Evolutionary conservation across 1,140 invertebrate genomes (phyloP).

Genomic region (Anastatus disparis): DNA sequence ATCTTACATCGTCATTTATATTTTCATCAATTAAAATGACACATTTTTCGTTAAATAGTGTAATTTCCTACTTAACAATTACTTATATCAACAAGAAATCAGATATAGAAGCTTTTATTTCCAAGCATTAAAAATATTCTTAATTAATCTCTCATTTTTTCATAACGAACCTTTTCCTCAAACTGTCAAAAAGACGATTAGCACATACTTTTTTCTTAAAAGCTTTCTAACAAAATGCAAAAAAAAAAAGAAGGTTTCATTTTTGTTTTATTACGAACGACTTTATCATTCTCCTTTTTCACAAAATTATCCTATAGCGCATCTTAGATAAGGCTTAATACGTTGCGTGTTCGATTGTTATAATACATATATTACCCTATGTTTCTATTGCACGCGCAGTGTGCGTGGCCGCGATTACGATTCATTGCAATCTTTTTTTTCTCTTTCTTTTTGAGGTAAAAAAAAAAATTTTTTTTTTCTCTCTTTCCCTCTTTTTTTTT

Average conservation of each 20-base stretch:
- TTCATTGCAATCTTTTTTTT: neutral
- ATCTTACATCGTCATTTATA: too few relatives aligned
- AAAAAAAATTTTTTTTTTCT: too few relatives aligned
- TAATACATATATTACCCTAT: too few relatives aligned
- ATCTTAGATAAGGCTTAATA: conserved; percentile 51
- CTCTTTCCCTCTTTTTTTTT: too few relatives aligned
- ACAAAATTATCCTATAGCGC: conserved; percentile 47
- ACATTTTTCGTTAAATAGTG: too few relatives aligned
- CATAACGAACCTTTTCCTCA: too few relatives aligned
- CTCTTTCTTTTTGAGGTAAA: conserved; percentile 3
- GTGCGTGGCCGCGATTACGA: neutral
- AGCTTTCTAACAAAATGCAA: too few relatives aligned
- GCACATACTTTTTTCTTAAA: too few relatives aligned
- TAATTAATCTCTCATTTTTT: neutral
- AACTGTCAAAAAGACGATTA: conserved; percentile 23
- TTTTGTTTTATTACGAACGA: conserved; percentile 27
- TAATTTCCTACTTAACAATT: too few relatives aligned
- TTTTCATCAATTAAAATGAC: too few relatives aligned
- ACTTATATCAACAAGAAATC: too few relatives aligned
- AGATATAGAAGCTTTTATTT: neutral
- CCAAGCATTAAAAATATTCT: conserved; percentile 21
- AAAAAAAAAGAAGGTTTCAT: neutral
- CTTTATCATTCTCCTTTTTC: too few relatives aligned
- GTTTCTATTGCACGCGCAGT: neutral
- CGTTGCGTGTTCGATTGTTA: conserved; percentile 50